Evolutionary conservation across 2,113 vertebrate species (phyloP), one percentile per base, ranked within the genome.

Genomic region (Hylia prasina): DNA sequence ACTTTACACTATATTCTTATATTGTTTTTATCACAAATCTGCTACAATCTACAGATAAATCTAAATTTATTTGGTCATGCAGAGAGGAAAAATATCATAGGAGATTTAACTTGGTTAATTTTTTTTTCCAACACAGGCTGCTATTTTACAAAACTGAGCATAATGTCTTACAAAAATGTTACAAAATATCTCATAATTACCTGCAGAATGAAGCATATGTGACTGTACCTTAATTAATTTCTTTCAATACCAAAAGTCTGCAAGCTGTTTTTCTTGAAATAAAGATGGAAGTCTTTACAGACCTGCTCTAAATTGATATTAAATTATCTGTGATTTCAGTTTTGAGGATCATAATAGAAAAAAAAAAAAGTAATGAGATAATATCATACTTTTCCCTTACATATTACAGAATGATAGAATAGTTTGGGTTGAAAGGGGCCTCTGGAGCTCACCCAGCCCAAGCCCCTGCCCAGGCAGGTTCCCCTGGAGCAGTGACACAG

Each of bases 171-270:
- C n/a, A 97, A 73, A 95, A 92, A 87, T 78, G 3, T 92, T 93
- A 63, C 45, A 89, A 70, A 87, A 15, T 84, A 42, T 79, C 76
- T 93, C 83, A 58, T 95, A 95, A 97, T 97, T 96, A 93, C 77
- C 65, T 92, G 63, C 27, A 69, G 39, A 96, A 87, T 76, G 40
- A 50, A 92, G 48, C 23, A 72, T 40, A 71, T 11, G 71, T 72
- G 19, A 31, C 69, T 78, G 42, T 51, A 61, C 6, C 10, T 51
- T 94, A 95, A 96, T 87, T 95, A 92, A 51, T 72, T 48, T 87
- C 10, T 42, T 86, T 47, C 70, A 94, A 89, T 92, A 94, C 25
- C 47, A 66, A 17, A 89, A 83, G 15, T 87, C 56, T 92, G 33
- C 14, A 82, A 56, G 45, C 30, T 80, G 25, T 50, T 95, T 33